Evolutionary conservation across 2,113 vertebrate genomes (phyloP), one percentile per base, ranked within the genome.

Genomic region (Callionymus lyra): DNA sequence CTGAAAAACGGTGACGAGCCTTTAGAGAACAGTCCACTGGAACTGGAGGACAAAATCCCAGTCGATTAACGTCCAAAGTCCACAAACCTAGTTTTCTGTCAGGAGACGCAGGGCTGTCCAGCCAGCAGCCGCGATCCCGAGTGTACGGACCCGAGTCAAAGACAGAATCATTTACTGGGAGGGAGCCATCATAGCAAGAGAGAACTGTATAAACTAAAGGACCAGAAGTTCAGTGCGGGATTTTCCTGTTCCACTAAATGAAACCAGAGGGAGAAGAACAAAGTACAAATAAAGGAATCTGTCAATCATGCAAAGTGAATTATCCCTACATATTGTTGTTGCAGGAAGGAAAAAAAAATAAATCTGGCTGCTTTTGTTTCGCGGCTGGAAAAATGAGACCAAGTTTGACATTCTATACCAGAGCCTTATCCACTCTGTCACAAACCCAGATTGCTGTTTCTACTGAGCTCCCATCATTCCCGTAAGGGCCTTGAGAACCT

Each of bases 1-100:
- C 81, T 89, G 44, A 79, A 84, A 46, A 92, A 77, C 60, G 82
- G 33, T 11, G 76, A 83, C 9, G 88, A 90, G 51, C 82, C 68
- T 49, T 65, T 13, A 32, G 89, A 82, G 1, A 76, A 85, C 13
- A 42, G 46, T 14, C 69, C 44, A 53, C 74, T 54, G 63, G 85
- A 78, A 63, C 70, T 81, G 31, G 79, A 66, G n/a, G 77, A 58
- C 77, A 82, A 69, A 64, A 82, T 78, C 38, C 73, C 82, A 15
- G 63, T 85, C 6, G 82, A 86, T 79, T 85, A 86, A 73, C 33
- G 32, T 56, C 43, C 8, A 52, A 42, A 56, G 21, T 42, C 41
- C 52, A 50, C 39, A 51, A 45, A 19, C 58, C 34, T 44, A 57
- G 47, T 59, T 68, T 72, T 50, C 51, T 32, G 12, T 34, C 39